Conservation (phyloP, 2,797 vertebrate species). For the Furcifer pardalis region DNA sequence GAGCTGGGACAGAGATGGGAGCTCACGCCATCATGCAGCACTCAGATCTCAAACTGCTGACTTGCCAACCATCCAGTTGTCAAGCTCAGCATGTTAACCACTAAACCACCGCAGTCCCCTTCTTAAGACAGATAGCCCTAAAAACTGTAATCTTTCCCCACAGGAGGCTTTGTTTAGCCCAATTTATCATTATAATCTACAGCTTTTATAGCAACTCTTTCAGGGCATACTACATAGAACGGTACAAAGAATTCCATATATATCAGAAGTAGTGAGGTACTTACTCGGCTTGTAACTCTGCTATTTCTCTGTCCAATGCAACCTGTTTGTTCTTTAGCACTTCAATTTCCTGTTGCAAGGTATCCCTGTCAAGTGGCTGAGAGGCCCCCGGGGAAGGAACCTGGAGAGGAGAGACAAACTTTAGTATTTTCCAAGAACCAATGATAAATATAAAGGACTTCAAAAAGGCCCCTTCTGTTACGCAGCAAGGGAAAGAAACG, state of each 20-base stretch:
- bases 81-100: no score
- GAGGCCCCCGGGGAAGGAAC: slow-evolving; percentile 52
- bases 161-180: no score
- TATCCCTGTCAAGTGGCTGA: slow-evolving; percentile 40
- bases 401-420: slow-evolving; percentile 46
- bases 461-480: fast-evolving
- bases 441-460: not conserved
- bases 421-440: not conserved
- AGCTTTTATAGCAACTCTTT: not conserved
- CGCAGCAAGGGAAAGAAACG: no score
- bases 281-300: slow-evolving; percentile 84
- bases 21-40: no score
- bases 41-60: no score
- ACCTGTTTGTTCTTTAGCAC: slow-evolving; percentile 79
- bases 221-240: not conserved
- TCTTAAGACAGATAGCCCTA: no score
- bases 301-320: slow-evolving; percentile 84
- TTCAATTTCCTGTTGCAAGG: slow-evolving; percentile 75
- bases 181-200: not conserved
- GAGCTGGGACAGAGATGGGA: no score
- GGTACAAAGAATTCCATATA: fast-evolving
- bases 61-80: no score
- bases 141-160: not conserved
- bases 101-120: no score
- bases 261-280: slow-evolving; percentile 58